Evolutionary conservation across 1,140 invertebrate genomes (phyloP), one percentile per base, ranked within the genome.

Genomic region (Meloidogyne exigua): DNA sequence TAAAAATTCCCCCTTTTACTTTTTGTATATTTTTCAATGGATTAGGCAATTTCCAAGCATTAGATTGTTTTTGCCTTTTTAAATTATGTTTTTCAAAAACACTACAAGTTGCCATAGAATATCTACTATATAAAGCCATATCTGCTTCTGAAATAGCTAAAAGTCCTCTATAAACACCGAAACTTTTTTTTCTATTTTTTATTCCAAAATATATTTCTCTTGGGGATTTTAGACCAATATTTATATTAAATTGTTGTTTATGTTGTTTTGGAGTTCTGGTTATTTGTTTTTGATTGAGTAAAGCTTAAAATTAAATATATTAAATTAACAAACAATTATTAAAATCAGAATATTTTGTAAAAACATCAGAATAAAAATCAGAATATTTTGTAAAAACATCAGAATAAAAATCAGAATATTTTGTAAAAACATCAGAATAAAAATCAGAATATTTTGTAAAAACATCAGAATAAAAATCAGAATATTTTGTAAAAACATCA

Each of bases 131-230:
- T n/a, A 65, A 32, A 23, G 57, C 64, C 36, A 71, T 67, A 67
- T 80, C 79, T 28, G 0, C 23, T 26, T 64, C 65, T 2, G 72
- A 73, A 26, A 73, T 73, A 64, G 57, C 39, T 13, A 73, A 73
- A 18, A 73, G 57, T 7, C 49, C 49, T 57, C 18, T 57, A 57
- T 57, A 57, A 57, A 18, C n/a, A 57, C 49, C 18, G 4, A 12
- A 12, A 36, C 25, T 64, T n/a, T 39, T 72, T 36, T 13, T 42
- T 72, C 28, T n/a, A 66, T 23, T 77, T 28, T 26, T 42, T 28
- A 63, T 78, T 72, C 21, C 71, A 57, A 72, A 84, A 67, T 84
- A 84, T 23, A 80, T 75, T 44, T 85, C 78, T 21, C 67, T 66
- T 2, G 83, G 75, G 2, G 80, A 85, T 49, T 77, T 77, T 1